Conservation (phyloP, 2,888 invertebrate genomes). For the Nomada lathburiana region DNA sequence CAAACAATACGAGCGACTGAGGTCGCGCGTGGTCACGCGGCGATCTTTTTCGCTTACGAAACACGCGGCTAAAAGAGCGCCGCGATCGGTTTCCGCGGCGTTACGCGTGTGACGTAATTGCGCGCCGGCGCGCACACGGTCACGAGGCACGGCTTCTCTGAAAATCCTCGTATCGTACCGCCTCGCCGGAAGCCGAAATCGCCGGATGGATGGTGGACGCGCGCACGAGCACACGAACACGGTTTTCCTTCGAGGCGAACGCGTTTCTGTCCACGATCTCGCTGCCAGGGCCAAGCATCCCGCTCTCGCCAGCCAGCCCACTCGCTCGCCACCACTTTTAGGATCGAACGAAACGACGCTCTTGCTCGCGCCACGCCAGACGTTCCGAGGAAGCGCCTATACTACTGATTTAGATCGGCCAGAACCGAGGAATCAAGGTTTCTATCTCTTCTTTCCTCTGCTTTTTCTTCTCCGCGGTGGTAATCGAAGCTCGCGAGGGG, state of each 20-base stretch:
- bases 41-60: conserved; percentile 69
- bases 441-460: not conserved
- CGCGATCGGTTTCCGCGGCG: conserved; percentile 61
- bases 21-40: conserved; percentile 65
- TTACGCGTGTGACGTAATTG: conserved; percentile 73
- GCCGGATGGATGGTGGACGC: conserved; percentile 60
- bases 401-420: conserved; percentile 34
- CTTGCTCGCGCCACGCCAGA: conserved; percentile 32
- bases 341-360: conserved; percentile 54
- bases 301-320: conserved; percentile 45
- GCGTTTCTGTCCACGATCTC: conserved; percentile 54
- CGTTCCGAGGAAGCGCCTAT: conserved; percentile 20
- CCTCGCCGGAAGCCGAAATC: conserved; percentile 67
- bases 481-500: not conserved
- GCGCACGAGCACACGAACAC: not conserved
- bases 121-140: conserved; percentile 50
- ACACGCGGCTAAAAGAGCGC: conserved; percentile 42
- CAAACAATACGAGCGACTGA: conserved; percentile 58
- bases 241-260: conserved; percentile 47
- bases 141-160: conserved; percentile 27
- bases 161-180: conserved; percentile 35
- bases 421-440: not conserved
- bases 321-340: conserved; percentile 53
- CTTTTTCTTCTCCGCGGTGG: not conserved
- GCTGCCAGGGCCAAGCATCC: conserved; percentile 58